These are phyloP conservation scores for Paedocypris sp. DNA, from an alignment of 2,113 vertebrate genomes.

Conservation along the genomic window DNA sequence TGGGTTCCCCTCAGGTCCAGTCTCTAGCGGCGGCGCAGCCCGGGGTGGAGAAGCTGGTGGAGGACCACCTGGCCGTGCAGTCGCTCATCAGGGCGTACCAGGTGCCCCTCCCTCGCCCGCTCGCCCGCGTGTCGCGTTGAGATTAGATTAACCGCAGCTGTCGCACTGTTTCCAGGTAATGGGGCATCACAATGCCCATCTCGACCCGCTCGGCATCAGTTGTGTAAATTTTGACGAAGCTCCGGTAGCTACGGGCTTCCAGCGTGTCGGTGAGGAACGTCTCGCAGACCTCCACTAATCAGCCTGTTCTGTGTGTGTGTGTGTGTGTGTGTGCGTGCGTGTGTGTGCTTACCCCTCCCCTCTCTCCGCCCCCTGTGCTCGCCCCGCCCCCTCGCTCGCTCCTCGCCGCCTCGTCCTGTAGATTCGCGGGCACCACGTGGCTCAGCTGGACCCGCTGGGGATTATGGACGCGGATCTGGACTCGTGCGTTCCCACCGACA, in stretches of 20 bases:
- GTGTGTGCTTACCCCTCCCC: slow-evolving; percentile 50
- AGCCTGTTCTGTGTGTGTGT: slow-evolving; percentile 50
- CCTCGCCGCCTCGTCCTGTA: slow-evolving; percentile 50
- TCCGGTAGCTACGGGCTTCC: slow-evolving; percentile 78
- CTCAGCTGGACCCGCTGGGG: slow-evolving; percentile 97
- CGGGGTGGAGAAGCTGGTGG: slow-evolving; percentile 92
- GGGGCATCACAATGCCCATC: slow-evolving; percentile 91
- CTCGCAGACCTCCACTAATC: slow-evolving; percentile 51
- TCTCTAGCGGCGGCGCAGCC: slow-evolving; percentile 76
- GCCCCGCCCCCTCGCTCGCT: not conserved
- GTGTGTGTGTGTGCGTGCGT: too few species aligned
- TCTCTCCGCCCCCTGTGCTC: not conserved
- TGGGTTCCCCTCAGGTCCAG: slow-evolving; percentile 60
- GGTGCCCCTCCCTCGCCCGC: too few species aligned
- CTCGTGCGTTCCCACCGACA: slow-evolving; percentile 91
- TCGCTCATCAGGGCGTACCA: slow-evolving; percentile 97
- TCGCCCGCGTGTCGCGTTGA: too few species aligned
- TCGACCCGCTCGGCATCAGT: slow-evolving; percentile 98
- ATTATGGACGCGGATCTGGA: slow-evolving; percentile 99
- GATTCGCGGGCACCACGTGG: slow-evolving; percentile 99
- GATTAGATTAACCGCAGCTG: too few species aligned
- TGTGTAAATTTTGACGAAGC: slow-evolving; percentile 98
- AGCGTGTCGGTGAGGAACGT: slow-evolving; percentile 90
- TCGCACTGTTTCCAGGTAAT: slow-evolving; percentile 80
- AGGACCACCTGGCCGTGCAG: slow-evolving; percentile 92